Percentiles rank a stretch among this genome's conserved stretches.
Conservation (phyloP, 2,888 invertebrate genomes). For the Schizotus pectinicornis region DNA sequence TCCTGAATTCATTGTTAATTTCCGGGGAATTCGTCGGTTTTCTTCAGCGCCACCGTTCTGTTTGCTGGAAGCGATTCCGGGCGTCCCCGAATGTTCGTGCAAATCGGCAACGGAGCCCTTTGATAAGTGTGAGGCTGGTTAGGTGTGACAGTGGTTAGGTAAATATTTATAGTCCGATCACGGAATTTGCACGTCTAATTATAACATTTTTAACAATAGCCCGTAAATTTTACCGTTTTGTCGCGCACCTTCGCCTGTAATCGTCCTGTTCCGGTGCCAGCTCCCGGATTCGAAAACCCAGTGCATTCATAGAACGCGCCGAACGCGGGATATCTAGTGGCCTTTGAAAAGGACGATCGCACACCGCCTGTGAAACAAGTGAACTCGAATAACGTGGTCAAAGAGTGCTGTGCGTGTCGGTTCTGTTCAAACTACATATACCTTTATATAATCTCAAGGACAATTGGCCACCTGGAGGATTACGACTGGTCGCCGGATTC, state of each 20-base stretch:
- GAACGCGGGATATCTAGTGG: constrained; percentile 46
- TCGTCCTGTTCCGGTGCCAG: constrained; percentile 43
- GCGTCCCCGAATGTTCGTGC: too few species aligned
- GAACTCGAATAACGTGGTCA: constrained; percentile 50
- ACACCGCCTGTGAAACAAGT: constrained; percentile 40
- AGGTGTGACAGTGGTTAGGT: too few species aligned
- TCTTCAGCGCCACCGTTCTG: too few species aligned
- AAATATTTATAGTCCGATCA: constrained; percentile 8
- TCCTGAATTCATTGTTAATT: too few species aligned
- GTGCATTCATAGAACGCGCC: constrained; percentile 45
- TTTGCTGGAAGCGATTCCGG: too few species aligned
- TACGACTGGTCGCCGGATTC: constrained; percentile 19
- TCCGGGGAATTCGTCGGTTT: too few species aligned
- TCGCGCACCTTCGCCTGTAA: constrained; percentile 33
- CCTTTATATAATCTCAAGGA: constrained; percentile 22
- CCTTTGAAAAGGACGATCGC: constrained; percentile 46
- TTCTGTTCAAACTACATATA: constrained; percentile 4
- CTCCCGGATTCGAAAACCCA: constrained; percentile 50
- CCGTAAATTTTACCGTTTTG: constrained; percentile 7
- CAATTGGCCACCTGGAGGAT: constrained; percentile 13
- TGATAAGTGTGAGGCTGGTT: too few species aligned
- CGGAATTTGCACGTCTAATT: constrained; percentile 1
- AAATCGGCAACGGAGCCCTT: too few species aligned
- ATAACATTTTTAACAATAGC: too few species aligned
- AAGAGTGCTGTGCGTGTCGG: constrained; percentile 42